These are phyloP conservation scores for Pseudomyrmex concolor DNA, from an alignment of 1,140 invertebrate genomes.

Conservation along the genomic window DNA sequence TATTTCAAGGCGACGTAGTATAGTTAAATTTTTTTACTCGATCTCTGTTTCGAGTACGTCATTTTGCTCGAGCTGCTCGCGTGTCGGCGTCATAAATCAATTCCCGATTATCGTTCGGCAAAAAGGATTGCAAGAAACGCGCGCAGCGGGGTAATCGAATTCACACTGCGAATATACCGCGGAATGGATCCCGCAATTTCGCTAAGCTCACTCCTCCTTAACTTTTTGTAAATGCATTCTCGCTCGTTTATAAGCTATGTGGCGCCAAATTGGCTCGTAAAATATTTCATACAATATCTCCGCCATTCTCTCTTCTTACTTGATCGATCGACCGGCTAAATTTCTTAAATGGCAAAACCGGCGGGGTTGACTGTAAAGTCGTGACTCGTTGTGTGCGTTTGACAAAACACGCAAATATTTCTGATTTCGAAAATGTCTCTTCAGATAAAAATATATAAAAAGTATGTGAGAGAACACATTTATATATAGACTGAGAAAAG, in stretches of 20 bases:
- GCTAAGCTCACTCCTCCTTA: conserved; percentile 12
- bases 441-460: too few relatives aligned
- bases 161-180: conserved; percentile 37
- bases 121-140: conserved; percentile 28
- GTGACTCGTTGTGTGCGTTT: background rate
- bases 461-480: too few relatives aligned
- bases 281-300: conserved; percentile 48
- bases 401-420: too few relatives aligned
- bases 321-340: conserved; percentile 3
- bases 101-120: conserved; percentile 11
- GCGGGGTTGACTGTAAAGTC: background rate
- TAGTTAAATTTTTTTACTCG: background rate
- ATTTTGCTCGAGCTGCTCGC: background rate
- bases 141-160: conserved; percentile 64
- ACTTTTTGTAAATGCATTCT: conserved; percentile 44
- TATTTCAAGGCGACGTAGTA: conserved; percentile 8
- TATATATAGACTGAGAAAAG: background rate
- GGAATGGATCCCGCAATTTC: conserved; percentile 40
- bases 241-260: conserved; percentile 35
- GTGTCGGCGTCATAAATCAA: conserved; percentile 35
- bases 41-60: background rate
- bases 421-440: too few relatives aligned
- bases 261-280: conserved; percentile 66
- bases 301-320: background rate
- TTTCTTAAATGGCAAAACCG: background rate